Evolutionary conservation across 1,140 invertebrate species (phyloP).

Genomic region (Ephestia elutella): DNA sequence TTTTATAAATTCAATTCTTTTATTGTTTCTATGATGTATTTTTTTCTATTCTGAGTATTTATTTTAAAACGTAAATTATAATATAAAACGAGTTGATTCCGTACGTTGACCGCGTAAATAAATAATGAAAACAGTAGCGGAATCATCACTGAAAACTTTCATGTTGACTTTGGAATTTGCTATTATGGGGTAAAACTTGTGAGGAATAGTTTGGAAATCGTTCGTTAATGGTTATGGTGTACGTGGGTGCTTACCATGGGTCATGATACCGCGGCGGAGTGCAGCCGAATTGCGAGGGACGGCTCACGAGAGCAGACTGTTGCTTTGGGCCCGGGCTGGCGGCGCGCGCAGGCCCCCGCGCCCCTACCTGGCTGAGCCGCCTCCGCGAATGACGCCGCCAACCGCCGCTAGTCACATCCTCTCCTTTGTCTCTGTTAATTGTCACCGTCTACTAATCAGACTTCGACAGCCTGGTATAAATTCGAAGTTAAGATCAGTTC

Average conservation of each 20-base stretch:
- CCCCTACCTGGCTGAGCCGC: slow-evolving; percentile 28
- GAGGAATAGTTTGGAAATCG: slow-evolving; percentile 8
- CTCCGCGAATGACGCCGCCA: slow-evolving; percentile 28
- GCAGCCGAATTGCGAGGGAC: slow-evolving; percentile 40
- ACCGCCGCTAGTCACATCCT: slow-evolving; percentile 30
- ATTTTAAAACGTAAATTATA: not conserved
- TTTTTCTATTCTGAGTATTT: not conserved
- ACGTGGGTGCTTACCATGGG: slow-evolving; percentile 56
- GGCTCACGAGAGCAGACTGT: slow-evolving; percentile 67
- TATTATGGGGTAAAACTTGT: not conserved
- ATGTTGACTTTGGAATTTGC: slow-evolving; percentile 10
- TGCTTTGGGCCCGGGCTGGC: slow-evolving; percentile 73
- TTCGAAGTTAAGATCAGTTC: too few relatives aligned
- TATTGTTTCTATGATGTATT: not conserved
- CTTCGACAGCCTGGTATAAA: not conserved
- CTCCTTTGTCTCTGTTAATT: slow-evolving; percentile 50
- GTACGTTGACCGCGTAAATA: slow-evolving; percentile 37
- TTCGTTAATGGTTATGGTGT: slow-evolving; percentile 28
- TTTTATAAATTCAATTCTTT: not conserved
- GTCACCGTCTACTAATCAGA: slow-evolving; percentile 27
- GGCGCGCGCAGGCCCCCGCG: slow-evolving; percentile 74
- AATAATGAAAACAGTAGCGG: slow-evolving; percentile 40
- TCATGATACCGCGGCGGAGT: slow-evolving; percentile 47
- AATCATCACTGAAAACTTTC: slow-evolving; percentile 54
- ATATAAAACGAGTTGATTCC: slow-evolving; percentile 21